Base-by-base conservation (phyloP, 2,888 invertebrate genomes). In the Volucella inanis region DNA sequence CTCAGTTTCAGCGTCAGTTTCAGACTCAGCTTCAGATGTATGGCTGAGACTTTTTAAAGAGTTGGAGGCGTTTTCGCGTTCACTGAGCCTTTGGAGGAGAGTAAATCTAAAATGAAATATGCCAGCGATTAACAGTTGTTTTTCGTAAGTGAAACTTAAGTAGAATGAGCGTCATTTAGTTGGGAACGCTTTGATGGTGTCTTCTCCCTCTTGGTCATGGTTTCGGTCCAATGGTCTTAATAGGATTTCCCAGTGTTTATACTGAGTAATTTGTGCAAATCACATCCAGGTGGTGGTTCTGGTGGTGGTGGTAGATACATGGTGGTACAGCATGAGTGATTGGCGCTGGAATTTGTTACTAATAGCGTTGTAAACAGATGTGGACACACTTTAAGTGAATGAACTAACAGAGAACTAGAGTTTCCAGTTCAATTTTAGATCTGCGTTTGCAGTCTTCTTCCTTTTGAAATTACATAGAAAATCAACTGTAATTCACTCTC, bases 91-190 rank as follows among this genome's bases (percentile, higher is more conserved):
- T 41, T 49, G 50, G 50, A 64, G 67, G 52, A 57, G 67, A 81
- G 81, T 81, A 85, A 80, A 85, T 85, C 80, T 81, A 77, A 85
- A 85, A 85, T 85, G 85, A 85, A 85, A 85, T 85, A 85, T 81
- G 52, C 76, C 81, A n/a, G 71, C 85, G 85, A 85, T 85, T 85
- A 85, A 85, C 85, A 85, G 85, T 85, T 85, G 85, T 85, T 85
- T 85, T 81, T 71, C 72, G 85, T 85, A 85, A 85, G 85, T 85
- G 85, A 85, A 85, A 85, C 85, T 85, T 85, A 85, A 85, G 85
- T 85, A 85, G 85, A 81, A 85, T 85, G 81, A 81, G 80, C 76
- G 81, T 81, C 85, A 85, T 85, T 85, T 81, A 77, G 84, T 75
- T 67, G 68, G 76, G 45, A 84, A 75, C 52, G 74, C 64, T 55